Evolutionary conservation across 2,888 invertebrate genomes (phyloP), one percentile per base, ranked within the genome.

Genomic region (Platycheirus albimanus): DNA sequence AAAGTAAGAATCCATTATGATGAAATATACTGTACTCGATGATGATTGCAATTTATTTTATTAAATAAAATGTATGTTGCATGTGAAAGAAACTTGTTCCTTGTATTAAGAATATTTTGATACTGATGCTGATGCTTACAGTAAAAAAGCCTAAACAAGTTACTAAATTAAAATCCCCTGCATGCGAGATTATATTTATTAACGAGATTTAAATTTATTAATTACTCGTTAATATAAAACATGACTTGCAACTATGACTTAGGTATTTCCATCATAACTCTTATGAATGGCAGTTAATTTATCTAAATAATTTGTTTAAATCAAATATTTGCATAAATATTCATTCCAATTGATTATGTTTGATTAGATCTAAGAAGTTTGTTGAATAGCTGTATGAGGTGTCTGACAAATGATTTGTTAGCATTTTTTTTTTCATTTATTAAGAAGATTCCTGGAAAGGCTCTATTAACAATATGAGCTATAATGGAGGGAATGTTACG

Each of bases 141-240:
- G 13, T 38, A 41, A 61, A 74, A n/a, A 43, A 45, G 43, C 52
- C 17, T 49, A 20, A 36, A 15, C 56, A 28, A 52, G 52, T 52
- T 70, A 70, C 51, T 66, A 70, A 69, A 33, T 64, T 64, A 76
- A 41, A 33, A 52, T 30, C 24, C 33, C 28, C 24, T n/a, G 4
- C 36, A 1, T 13, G 11, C 11, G 28, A 15, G 13, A 66, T 56
- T 58, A 45, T 47, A 28, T 13, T 28, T 49, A 56, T 63, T 76
- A 81, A 76, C 52, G 52, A 71, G 76, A 49, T 54, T 61, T 61
- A 64, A 56, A 81, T 81, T 71, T 76, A 81, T 81, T 71, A 61
- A 76, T 61, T 71, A 24, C 51, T 64, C 52, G 19, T 51, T 52
- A 49, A 74, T 49, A 47, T 52, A 41, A 58, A 49, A 51, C 51